Evolutionary conservation across 2,113 vertebrate species (phyloP), one percentile per base, ranked within the genome.

Genomic region (Vulpes ferrilata): DNA sequence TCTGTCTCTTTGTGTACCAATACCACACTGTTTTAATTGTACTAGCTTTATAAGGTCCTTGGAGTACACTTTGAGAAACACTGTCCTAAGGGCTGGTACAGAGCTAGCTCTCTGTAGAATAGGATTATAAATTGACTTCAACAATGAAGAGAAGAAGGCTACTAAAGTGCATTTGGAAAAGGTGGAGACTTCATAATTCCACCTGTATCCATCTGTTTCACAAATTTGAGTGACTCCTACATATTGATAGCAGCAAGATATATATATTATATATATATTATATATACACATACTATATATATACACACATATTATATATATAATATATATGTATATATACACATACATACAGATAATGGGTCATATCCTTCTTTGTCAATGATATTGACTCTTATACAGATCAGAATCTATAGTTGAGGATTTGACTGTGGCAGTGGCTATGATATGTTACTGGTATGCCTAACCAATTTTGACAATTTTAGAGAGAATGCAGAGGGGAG

Each of bases 121-220:
- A 82, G 60, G 38, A 55, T 73, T 60, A 20, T 19, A n/a, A 73
- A 23, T 60, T 83, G n/a, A 74, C 81, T 88, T 91, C 57, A 30
- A 38, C 32, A 59, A 32, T 8, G 1, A 84, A 32, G 69, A 79
- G 15, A 92, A 27, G 38, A 82, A 62, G 64, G 13, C 22, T 67
- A 38, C 27, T 69, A 32, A 62, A 80, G 57, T 17, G 4, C 57
- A 74, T 74, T 74, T 95, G n/a, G 20, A 60, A 92, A 96, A 69
- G 38, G n/a, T 17, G 5, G 92, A 92, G n/a, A 89, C 82, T 78
- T 84, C 10, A 19, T 62, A 27, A 83, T 89, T 96, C 69, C 88
- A 85, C 57, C 65, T 55, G 23, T 65, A 88, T 51, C 27, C 23
- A 17, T n/a, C 13, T 64, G 11, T 85, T 76, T 93, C 23, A 60